Conservation (phyloP, 2,797 vertebrate species). For the Lutra lutra region DNA sequence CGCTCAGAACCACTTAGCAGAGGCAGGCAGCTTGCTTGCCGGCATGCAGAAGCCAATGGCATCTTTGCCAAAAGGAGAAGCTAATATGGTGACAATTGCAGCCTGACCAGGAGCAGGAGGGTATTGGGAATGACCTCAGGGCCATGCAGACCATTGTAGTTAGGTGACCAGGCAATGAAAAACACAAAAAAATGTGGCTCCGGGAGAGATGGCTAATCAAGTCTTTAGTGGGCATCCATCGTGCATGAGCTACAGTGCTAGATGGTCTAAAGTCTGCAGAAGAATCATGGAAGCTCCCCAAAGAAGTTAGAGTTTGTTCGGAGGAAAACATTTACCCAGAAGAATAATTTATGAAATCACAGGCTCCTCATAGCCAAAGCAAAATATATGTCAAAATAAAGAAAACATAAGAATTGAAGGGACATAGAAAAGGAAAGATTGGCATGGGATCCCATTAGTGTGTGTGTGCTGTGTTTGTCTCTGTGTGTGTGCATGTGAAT, state of each 20-base stretch:
- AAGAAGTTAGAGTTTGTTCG: background rate
- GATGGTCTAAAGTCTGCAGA: background rate
- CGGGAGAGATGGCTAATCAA: background rate
- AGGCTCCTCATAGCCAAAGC: background rate
- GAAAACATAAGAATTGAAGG: background rate
- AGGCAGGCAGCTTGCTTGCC: background rate
- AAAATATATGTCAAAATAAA: background rate
- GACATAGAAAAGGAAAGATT: background rate
- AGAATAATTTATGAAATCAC: background rate
- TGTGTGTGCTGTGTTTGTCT: background rate
- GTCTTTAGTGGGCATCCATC: background rate
- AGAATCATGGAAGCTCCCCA: background rate
- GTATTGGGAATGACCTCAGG: background rate
- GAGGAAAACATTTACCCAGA: background rate
- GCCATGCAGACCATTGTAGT: background rate
- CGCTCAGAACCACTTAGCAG: background rate
- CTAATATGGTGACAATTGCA: background rate
- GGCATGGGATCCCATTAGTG: background rate
- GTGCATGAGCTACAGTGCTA: background rate
- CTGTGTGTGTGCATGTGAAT: too few species aligned
- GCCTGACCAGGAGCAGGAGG: background rate
- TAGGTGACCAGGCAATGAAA: background rate
- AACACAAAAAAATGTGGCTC: background rate
- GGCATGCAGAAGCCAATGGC: background rate
- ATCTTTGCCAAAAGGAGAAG: background rate